Conservation (phyloP, 2,113 vertebrate species). For the Romanogobio albipinnatus region DNA sequence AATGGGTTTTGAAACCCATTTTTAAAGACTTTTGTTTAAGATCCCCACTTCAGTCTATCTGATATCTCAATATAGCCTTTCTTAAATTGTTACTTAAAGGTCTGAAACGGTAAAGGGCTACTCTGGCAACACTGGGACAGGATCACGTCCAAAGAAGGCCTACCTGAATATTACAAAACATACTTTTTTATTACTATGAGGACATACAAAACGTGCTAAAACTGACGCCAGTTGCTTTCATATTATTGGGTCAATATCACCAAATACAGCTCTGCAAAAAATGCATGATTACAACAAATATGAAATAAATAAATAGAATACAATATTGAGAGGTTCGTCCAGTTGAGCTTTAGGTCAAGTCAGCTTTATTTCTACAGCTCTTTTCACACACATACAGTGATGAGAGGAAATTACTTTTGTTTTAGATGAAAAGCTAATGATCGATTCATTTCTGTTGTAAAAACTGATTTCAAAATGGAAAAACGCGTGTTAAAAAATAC, state of each 20-base stretch:
- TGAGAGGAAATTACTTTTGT: too few species aligned
- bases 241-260: neutral
- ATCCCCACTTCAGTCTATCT: conserved; percentile 42
- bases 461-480: too few species aligned
- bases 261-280: neutral
- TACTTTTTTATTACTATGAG: too few species aligned
- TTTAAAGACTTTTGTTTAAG: conserved; percentile 60
- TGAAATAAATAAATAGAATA: neutral
- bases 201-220: too few species aligned
- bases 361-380: too few species aligned
- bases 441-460: too few species aligned
- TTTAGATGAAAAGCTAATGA: too few species aligned
- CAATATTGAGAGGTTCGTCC: neutral
- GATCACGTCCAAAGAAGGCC: neutral
- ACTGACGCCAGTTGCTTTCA: too few species aligned
- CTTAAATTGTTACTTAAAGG: conserved; percentile 47
- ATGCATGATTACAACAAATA: neutral
- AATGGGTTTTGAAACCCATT: conserved; percentile 51
- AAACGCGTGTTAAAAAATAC: too few species aligned
- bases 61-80: conserved; percentile 57
- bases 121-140: neutral
- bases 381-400: too few species aligned
- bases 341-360: neutral
- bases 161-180: too few species aligned
- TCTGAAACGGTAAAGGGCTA: neutral